phyloP scores from a whole-genome alignment of 2,113 vertebrate species.

The Ranitomeya variabilis region DNA sequence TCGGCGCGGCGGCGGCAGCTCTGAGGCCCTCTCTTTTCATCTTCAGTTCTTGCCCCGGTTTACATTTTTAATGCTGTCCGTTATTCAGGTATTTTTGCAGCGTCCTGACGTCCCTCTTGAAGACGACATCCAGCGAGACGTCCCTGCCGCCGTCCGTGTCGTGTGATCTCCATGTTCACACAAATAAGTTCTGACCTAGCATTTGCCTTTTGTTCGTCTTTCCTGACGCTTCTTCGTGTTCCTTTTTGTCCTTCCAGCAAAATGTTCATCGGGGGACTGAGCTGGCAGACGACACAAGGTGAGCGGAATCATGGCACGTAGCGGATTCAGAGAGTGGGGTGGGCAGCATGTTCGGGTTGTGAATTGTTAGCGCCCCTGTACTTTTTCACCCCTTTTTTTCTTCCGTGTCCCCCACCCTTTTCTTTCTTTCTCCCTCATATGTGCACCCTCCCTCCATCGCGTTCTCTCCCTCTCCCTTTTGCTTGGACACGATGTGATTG shows the following conservation, averaged over 20 bases:
- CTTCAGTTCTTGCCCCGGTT: background rate
- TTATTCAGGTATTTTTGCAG: background rate
- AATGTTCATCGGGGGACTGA: slow-evolving; percentile 96
- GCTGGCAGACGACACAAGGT: slow-evolving; percentile 98
- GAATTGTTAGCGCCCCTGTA: background rate
- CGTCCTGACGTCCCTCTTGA: background rate
- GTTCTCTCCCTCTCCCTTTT: slow-evolving; percentile 29
- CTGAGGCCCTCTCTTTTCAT: background rate
- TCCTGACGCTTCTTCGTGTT: slow-evolving; percentile 65
- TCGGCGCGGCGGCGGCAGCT: background rate
- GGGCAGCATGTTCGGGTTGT: background rate
- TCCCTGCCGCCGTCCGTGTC: too few species aligned
- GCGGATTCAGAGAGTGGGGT: background rate
- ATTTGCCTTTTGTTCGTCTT: slow-evolving; percentile 31
- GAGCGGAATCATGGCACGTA: slow-evolving; percentile 64
- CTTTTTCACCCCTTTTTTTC: background rate
- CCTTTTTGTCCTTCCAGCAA: slow-evolving; percentile 80
- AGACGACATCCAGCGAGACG: background rate
- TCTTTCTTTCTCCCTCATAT: background rate
- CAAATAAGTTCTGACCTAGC: background rate
- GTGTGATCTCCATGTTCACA: background rate
- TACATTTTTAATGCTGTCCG: too few species aligned
- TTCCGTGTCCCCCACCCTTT: slow-evolving; percentile 14
- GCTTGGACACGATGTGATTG: slow-evolving; percentile 40
- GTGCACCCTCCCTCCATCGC: slow-evolving; percentile 12